Evolutionary conservation across 2,113 vertebrate species (phyloP), one percentile per base, ranked within the genome.

Genomic region (Toxotes chatareus): DNA sequence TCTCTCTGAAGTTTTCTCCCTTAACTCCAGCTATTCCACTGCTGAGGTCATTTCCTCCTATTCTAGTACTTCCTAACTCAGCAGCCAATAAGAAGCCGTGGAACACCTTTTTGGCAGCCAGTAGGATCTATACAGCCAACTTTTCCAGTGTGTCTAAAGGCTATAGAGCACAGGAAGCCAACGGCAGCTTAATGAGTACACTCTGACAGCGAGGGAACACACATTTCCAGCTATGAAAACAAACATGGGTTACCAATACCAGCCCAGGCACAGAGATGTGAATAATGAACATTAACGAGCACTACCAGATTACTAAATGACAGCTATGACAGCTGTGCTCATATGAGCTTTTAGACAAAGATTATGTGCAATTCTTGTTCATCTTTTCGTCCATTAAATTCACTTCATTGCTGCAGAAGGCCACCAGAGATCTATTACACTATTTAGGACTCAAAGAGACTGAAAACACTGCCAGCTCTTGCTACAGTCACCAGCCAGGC

Each of bases 41-140:
- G 80, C 76, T 93, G 89, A 93, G 83, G 77, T 85, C 19, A 91
- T 85, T 93, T 94, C 91, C 89, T 93, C 76, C 83, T 62, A 86
- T 92, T 93, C 65, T 90, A 62, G 56, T 46, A 84, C 80, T 90
- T 92, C 82, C 80, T 82, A 59, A 73, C 89, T 86, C 86, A 82
- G 82, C 85, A 89, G 87, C 90, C 88, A 90, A 76, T 90, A 23
- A 76, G 70, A 89, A 83, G 73, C 74, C 6, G 60, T 42, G 82
- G 63, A 82, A 84, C 75, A 86, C 69, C 73, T 80, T 76, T 27
- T 79, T 80, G 85, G 84, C 76, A 73, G 80, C 80, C 76, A 79
- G 67, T 86, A 78, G 55, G 71, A 90, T 81, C 68, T 71, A 64
- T 55, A 75, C 49, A 85, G 82, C 83, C 85, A 88, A 77, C 51